phyloP scores from a whole-genome alignment of 2,888 invertebrate species.

The Mactromeris polynyma region DNA sequence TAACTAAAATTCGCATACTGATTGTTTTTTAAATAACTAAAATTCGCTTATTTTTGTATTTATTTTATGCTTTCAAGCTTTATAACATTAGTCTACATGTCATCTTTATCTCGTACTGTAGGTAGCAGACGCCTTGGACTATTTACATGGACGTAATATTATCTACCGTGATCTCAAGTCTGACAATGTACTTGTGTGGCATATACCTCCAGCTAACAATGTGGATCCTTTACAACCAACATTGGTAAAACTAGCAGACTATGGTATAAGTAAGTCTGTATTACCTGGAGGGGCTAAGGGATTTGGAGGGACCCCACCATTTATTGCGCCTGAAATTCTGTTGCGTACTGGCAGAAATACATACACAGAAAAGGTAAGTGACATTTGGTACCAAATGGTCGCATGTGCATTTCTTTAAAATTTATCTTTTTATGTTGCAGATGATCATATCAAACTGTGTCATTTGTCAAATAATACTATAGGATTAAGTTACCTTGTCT shows the following conservation, averaged over 20 bases:
- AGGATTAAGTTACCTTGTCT: no score
- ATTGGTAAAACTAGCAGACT: conserved; percentile 97
- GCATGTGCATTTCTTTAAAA: neutral
- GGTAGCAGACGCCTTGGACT: conserved; percentile 97
- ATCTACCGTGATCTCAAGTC: conserved; percentile 97
- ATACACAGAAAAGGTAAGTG: conserved; percentile 96
- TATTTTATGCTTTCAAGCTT: no score
- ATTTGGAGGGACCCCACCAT: conserved; percentile 98
- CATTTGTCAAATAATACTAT: no score
- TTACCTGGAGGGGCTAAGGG: conserved; percentile 94
- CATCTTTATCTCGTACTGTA: conserved; percentile 76
- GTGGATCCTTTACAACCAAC: conserved; percentile 87
- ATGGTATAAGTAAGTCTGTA: conserved; percentile 92
- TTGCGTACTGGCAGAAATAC: conserved; percentile 99
- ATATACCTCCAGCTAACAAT: conserved; percentile 93
- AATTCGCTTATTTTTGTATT: no score
- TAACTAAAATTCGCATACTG: no score
- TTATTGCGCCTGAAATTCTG: conserved; percentile 99
- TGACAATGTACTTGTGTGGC: conserved; percentile 99
- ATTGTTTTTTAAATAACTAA: no score
- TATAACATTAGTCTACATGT: no score
- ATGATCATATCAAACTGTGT: no score
- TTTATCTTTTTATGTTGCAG: no score
- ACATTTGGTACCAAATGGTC: no score
- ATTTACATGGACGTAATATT: conserved; percentile 96